phyloP scores from a whole-genome alignment of 1,140 invertebrate genomes.

The Brachionus paranguensis region DNA sequence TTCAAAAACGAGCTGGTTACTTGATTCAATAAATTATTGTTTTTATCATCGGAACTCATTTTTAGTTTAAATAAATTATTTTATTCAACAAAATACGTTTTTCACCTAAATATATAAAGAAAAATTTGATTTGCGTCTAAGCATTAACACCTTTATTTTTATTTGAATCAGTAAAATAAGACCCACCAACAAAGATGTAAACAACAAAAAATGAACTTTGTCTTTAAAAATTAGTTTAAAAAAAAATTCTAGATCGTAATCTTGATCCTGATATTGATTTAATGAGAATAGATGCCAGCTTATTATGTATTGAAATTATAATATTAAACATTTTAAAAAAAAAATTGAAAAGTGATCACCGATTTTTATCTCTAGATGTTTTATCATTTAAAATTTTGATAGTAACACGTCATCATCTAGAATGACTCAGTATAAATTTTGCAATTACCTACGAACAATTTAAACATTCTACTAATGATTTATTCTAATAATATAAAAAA shows the following conservation, averaged over 20 bases:
- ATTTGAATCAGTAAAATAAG: not conserved
- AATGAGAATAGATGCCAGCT: not conserved
- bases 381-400: not conserved
- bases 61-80: not conserved
- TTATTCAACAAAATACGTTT: not conserved
- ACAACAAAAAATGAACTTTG: constrained; percentile 12
- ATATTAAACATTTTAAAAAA: not conserved
- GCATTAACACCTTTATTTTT: not conserved
- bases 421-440: not conserved
- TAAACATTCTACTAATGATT: constrained; percentile 24
- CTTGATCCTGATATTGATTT: not conserved
- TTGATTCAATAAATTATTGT: constrained; percentile 20
- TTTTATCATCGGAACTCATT: constrained; percentile 27
- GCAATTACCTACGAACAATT: not conserved
- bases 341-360: not conserved
- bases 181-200: not conserved
- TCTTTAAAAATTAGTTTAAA: not conserved
- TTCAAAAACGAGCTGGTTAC: not conserved
- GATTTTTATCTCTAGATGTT: not conserved
- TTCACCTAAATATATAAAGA: not conserved
- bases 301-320: not conserved
- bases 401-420: not conserved
- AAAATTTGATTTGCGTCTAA: not conserved
- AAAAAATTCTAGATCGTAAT: not conserved
- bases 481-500: not conserved